These are phyloP conservation scores for Sander vitreus DNA, from an alignment of 2,113 vertebrate species.

Conservation along the genomic window DNA sequence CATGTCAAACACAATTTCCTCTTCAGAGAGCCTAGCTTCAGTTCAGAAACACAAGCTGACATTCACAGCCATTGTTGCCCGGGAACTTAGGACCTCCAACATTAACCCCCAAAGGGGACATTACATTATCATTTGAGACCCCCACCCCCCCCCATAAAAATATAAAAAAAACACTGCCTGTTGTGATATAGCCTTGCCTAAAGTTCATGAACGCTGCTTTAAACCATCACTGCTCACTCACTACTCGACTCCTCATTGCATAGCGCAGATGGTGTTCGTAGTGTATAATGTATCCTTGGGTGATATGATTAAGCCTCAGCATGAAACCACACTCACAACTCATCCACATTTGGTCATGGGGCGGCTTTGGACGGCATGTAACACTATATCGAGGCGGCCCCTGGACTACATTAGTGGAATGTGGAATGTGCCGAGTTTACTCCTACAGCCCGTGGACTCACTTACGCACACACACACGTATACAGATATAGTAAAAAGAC, in stretches of 20 bases:
- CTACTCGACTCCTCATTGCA: constrained; percentile 15
- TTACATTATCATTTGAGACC: constrained; percentile 1
- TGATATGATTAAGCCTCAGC: constrained; percentile 43
- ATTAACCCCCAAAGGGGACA: not conserved
- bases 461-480: not conserved
- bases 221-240: constrained; percentile 10
- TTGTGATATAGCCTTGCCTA: not conserved
- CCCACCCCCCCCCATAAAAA: not conserved
- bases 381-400: constrained; percentile 32
- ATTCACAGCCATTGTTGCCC: not conserved
- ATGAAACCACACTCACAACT: constrained; percentile 38
- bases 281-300: constrained; percentile 47
- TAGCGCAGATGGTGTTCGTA: not conserved
- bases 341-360: constrained; percentile 64
- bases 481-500: constrained; percentile 4
- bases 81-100: constrained; percentile 14
- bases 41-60: constrained; percentile 43
- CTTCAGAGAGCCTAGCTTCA: constrained; percentile 16
- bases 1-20: constrained; percentile 54
- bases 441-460: not conserved
- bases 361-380: constrained; percentile 31
- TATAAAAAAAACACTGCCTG: not conserved
- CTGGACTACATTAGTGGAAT: constrained; percentile 37
- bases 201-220: not conserved
- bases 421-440: constrained; percentile 58